Evolutionary conservation across 2,797 vertebrate species (phyloP), one percentile per base, ranked within the genome.

Genomic region (Lepilemur ruficaudatus): DNA sequence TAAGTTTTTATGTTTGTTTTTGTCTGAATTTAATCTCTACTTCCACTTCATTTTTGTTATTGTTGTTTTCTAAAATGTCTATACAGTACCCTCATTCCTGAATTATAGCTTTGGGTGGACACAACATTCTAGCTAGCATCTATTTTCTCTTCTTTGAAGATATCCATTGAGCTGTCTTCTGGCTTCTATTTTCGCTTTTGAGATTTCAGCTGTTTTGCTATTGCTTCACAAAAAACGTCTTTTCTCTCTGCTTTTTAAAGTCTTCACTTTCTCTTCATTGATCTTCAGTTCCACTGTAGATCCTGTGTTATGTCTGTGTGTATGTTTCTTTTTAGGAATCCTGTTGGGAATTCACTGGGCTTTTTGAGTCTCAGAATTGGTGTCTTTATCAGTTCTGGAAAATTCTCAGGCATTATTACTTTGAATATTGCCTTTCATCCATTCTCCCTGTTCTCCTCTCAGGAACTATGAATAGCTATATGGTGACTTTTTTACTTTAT

Each of bases 161-260:
- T 17, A 70, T 14, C 57, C 32, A 73, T 72, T 72, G 12, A 84
- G 55, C 23, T 93, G 4, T 73, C 41, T 93, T 79, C 65, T 79
- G 28, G 59, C 59, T 94, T 94, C 61, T 72, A n/a, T 41, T 91
- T 88, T 88, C 79, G 61, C 38, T 78, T 87, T 92, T 70, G 70
- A 88, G 63, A 92, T 78, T 46, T 89, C 32, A 32, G 30, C 32
- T 41, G 30, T 32, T 70, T 81, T 55, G 32, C 50, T 87, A n/a
- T 48, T 81, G 7, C 63, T 93, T 87, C 43, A 43, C 41, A 32
- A 90, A 63, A 70, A 20, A 75, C 8, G 35, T 72, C 18, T 70
- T 97, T 90, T 82, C 52, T 61, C 38, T 86, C 81, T 61, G 52
- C 4, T 87, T 63, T 69, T 87, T 72, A 46, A 63, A 90, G 13